A percentile compares a stretch with the other conserved stretches of the same genome.
phyloP scores from a whole-genome alignment of 2,888 invertebrate species.

The Lottia scabra region DNA sequence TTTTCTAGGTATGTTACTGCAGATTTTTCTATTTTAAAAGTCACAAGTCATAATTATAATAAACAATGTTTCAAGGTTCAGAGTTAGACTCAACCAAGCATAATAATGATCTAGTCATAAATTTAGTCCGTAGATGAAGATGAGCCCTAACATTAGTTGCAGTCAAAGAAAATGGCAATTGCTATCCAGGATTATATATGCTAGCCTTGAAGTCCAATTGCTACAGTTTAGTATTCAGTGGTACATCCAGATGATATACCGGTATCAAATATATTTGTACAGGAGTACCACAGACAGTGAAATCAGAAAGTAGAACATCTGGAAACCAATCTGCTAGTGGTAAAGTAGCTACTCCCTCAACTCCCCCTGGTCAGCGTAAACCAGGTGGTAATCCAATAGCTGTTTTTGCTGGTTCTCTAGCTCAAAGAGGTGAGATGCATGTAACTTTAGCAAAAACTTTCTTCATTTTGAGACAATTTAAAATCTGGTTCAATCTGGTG shows the following conservation, averaged over 20 bases:
- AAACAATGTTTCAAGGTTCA: background rate
- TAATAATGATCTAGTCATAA: no score
- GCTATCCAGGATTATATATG: no score
- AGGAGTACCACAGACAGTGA: conserved; percentile 53
- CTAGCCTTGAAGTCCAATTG: no score
- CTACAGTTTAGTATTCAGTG: no score
- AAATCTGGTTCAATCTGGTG: no score
- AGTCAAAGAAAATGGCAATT: no score
- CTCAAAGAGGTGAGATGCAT: conserved; percentile 23
- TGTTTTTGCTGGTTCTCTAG: conserved; percentile 34
- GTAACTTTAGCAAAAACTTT: no score
- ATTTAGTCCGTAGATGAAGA: no score
- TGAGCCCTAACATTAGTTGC: no score
- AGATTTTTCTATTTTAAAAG: no score
- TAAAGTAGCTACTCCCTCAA: conserved; percentile 44
- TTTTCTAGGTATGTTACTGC: conserved; percentile 81
- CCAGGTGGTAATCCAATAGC: conserved; percentile 39
- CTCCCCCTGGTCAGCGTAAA: conserved; percentile 60
- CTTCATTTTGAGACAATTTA: no score
- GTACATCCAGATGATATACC: no score
- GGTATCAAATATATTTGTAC: background rate
- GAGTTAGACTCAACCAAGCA: background rate
- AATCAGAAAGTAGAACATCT: conserved; percentile 43
- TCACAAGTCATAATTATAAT: background rate
- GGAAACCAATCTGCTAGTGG: conserved; percentile 31